These are phyloP conservation scores for Tanytarsus gracilentus DNA, from an alignment of 2,888 invertebrate species.

Conservation along the genomic window DNA sequence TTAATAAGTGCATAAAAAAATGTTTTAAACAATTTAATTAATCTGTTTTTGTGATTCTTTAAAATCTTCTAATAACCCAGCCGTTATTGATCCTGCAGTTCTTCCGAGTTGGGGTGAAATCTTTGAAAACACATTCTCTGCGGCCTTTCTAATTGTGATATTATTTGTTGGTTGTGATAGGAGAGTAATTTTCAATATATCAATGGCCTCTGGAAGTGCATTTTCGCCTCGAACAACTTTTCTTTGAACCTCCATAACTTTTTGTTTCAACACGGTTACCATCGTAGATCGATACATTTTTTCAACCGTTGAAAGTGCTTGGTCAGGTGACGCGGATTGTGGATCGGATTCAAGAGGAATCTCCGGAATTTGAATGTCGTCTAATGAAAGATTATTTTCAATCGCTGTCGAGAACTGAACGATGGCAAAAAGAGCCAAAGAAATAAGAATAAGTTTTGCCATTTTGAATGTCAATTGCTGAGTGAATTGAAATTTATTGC, in stretches of 20 bases:
- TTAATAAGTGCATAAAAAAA: too few relatives aligned
- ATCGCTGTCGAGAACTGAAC: too few relatives aligned
- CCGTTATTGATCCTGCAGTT: neutral
- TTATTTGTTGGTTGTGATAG: constrained; percentile 1
- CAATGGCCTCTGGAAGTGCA: neutral
- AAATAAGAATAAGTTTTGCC: too few relatives aligned
- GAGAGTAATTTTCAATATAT: neutral
- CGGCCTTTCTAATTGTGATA: neutral
- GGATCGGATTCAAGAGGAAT: neutral
- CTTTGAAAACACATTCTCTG: neutral
- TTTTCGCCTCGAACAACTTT: neutral
- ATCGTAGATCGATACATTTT: neutral
- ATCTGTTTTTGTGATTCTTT: neutral
- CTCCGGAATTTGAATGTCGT: neutral
- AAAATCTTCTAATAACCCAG: neutral
- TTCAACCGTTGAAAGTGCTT: neutral
- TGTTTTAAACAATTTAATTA: neutral
- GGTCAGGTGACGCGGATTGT: neutral
- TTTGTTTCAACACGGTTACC: neutral
- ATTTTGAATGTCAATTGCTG: too few relatives aligned
- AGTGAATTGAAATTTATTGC: too few relatives aligned
- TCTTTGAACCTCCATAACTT: neutral
- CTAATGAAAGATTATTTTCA: too few relatives aligned
- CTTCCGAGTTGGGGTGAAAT: neutral
- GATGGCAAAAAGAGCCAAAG: too few relatives aligned